Base-by-base conservation (phyloP, 2,113 vertebrate genomes). In the Stigmatopora nigra region DNA sequence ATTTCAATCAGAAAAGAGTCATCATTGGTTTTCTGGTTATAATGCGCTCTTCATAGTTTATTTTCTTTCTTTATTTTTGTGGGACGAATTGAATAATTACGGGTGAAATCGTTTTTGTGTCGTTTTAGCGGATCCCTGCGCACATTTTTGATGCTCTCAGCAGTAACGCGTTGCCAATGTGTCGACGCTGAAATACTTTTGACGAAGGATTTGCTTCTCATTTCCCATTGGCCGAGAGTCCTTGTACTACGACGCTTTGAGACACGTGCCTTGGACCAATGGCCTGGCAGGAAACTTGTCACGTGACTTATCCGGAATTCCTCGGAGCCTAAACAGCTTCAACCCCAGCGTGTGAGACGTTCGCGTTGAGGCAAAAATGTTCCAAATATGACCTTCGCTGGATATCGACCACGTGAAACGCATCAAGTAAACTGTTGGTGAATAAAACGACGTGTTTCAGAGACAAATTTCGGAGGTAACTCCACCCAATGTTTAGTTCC, bases 221-320 rank as follows among this genome's bases (percentile, higher is more conserved):
- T 93, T 94, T 94, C 89, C 93, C 93, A 95, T 93, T 92, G 87
- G 87, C 70, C 72, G 65, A 55, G 80, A 89, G 88, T 44, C 84
- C 82, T 86, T 46, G 80, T 79, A 81, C 86, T 88, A 88, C 83
- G 87, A 65, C 77, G 80, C 88, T 87, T 85, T 85, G 84, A 90
- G 93, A 95, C 94, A 95, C 94, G 94, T 97, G 94, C 93, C 94
- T 93, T 65, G 49, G 82, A 82, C 95, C 95, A 95, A 96, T 95
- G 64, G 72, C 22, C 59, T 63, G 1, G 15, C 51, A 71, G 72
- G 56, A 58, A 45, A 68, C 63, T 44, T 53, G 84, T 86, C 95
- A 95, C 88, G 88, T 97, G 95, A 93, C 72, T 35, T 22, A 69
- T 44, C 49, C 51, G 57, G 72, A 71, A 75, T 85, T 73, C 80